A percentile compares a stretch with the other conserved stretches of the same genome.
phyloP scores from a whole-genome alignment of 1,140 invertebrate species.

The Cyrtorhinus lividipennis region DNA sequence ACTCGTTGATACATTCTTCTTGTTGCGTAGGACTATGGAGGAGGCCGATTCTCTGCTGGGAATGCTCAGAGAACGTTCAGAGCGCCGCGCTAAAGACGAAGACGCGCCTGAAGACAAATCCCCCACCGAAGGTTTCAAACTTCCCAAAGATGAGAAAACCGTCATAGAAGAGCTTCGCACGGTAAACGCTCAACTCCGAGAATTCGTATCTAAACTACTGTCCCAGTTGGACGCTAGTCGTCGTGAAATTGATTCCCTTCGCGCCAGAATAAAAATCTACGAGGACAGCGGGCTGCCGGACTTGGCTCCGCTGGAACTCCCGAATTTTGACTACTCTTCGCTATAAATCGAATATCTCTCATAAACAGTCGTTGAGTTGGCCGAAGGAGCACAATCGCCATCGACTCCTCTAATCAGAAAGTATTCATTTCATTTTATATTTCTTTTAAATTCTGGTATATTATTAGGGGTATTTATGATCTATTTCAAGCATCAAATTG shows the following conservation, averaged over 20 bases:
- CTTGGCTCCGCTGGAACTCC: constrained; percentile 39
- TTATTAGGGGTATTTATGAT: too few relatives aligned
- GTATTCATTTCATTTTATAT: too few relatives aligned
- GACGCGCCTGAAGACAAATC: constrained; percentile 21
- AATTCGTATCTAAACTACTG: constrained; percentile 38
- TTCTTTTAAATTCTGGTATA: too few relatives aligned
- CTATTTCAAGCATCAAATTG: too few relatives aligned
- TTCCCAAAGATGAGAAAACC: constrained; percentile 38
- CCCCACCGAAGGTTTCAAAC: constrained; percentile 30
- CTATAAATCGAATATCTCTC: too few relatives aligned
- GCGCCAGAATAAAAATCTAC: constrained; percentile 33
- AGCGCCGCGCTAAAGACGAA: constrained; percentile 21
- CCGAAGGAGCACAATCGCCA: too few relatives aligned
- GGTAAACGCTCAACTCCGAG: constrained; percentile 23
- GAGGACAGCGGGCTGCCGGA: constrained; percentile 35
- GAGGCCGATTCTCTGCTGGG: constrained; percentile 44
- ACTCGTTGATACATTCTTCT: too few relatives aligned
- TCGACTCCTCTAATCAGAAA: too few relatives aligned
- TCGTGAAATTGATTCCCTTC: constrained; percentile 38
- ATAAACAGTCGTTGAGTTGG: too few relatives aligned
- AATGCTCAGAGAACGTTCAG: constrained; percentile 28
- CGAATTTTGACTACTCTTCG: constrained; percentile 34
- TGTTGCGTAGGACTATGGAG: constrained; percentile 38
- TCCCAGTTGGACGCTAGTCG: constrained; percentile 42
- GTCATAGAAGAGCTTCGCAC: constrained; percentile 42